Percentiles rank a stretch among this genome's conserved stretches.
phyloP scores from a whole-genome alignment of 2,797 vertebrate species.

The Mormyrus proboscirostris region DNA sequence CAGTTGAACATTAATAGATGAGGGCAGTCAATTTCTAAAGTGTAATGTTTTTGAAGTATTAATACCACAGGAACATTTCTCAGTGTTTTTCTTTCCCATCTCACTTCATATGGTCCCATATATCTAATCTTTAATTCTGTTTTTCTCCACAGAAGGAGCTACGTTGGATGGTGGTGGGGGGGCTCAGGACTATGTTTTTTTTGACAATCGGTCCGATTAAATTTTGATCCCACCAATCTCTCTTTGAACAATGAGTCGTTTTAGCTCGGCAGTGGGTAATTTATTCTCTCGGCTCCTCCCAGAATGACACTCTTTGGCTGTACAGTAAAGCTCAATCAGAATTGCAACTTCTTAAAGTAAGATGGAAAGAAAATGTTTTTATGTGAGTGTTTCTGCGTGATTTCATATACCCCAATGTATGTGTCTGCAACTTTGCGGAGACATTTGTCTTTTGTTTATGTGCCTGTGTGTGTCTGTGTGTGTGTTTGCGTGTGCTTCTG shows the following conservation, averaged over 20 bases:
- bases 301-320: slow-evolving; percentile 10
- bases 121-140: slow-evolving; percentile 20
- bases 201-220: slow-evolving; percentile 32
- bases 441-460: neutral
- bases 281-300: slow-evolving; percentile 31
- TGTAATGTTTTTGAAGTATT: slow-evolving; percentile 42
- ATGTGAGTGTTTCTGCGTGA: neutral
- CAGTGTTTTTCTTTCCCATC: slow-evolving; percentile 32
- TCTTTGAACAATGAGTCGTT: slow-evolving; percentile 27
- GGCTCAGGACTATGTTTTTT: slow-evolving; percentile 17
- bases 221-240: slow-evolving; percentile 3
- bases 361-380: neutral
- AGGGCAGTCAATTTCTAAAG: slow-evolving; percentile 41
- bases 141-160: slow-evolving; percentile 24
- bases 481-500: slow-evolving; percentile 4
- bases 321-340: neutral
- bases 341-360: neutral
- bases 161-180: neutral
- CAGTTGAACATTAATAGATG: slow-evolving; percentile 26
- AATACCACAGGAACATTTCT: slow-evolving; percentile 35
- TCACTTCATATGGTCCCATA: slow-evolving; percentile 33
- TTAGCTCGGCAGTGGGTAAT: slow-evolving; percentile 33
- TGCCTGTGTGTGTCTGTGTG: neutral
- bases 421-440: neutral
- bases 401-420: neutral